These are phyloP conservation scores for Choreutis nemorana DNA, from an alignment of 2,888 invertebrate species.

Conservation along the genomic window DNA sequence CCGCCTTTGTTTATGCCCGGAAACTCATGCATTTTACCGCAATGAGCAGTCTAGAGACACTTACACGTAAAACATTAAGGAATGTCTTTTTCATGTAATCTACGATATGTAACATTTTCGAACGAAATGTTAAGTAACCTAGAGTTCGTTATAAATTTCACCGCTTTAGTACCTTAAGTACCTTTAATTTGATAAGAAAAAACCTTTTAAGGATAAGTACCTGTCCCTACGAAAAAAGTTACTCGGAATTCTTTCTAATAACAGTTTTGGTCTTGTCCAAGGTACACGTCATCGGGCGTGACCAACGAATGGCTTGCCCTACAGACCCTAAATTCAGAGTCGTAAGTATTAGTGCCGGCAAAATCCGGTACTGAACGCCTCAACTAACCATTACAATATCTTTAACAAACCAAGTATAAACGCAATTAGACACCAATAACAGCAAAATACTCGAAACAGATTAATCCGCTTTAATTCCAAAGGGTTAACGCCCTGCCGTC, in stretches of 20 bases:
- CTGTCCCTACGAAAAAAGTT: slow-evolving; percentile 32
- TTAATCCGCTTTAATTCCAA: slow-evolving; percentile 51
- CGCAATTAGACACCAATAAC: slow-evolving; percentile 58
- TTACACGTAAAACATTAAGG: slow-evolving; percentile 31
- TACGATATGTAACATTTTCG: slow-evolving; percentile 20
- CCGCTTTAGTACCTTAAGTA: too few species aligned
- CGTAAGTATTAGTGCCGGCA: slow-evolving; percentile 59
- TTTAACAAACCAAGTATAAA: slow-evolving; percentile 48
- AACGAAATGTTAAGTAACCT: too few species aligned
- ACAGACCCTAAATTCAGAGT: slow-evolving; percentile 65
- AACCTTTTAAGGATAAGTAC: slow-evolving; percentile 50
- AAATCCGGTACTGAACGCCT: too few species aligned
- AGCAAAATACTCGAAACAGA: slow-evolving; percentile 51
- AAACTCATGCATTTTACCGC: slow-evolving; percentile 53
- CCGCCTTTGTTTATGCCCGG: slow-evolving; percentile 48
- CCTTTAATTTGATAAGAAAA: slow-evolving; percentile 21
- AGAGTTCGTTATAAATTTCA: too few species aligned
- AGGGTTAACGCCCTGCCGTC: slow-evolving; percentile 41
- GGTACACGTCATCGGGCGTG: slow-evolving; percentile 66
- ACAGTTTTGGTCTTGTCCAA: slow-evolving; percentile 66
- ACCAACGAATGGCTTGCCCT: slow-evolving; percentile 67
- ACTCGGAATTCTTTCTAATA: slow-evolving; percentile 56
- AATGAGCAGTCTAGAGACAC: slow-evolving; percentile 44
- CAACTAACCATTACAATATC: slow-evolving; percentile 63
- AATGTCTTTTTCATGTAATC: slow-evolving; percentile 39